Percentiles rank a stretch among this genome's conserved stretches.
Evolutionary conservation across 37 sponge, comb jelly and placozoan genomes (phyloP).

Genomic region (Dysidea cf. avara): DNA sequence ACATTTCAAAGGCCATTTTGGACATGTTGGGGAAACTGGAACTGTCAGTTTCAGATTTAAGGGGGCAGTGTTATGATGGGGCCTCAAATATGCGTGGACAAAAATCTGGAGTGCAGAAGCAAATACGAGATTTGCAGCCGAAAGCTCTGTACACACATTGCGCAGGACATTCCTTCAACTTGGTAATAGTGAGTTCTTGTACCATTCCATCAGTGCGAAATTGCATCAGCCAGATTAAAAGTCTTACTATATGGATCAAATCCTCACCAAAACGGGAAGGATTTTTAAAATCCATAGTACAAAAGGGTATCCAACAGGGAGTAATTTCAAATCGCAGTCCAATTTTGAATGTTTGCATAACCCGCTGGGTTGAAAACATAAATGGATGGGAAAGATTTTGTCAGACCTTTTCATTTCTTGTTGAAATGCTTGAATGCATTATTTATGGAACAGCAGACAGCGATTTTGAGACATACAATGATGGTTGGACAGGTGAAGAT

Average conservation of each 20-base stretch:
- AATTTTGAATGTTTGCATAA: constrained; percentile 55
- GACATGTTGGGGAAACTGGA: constrained; percentile 24
- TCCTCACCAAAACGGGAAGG: constrained; percentile 50
- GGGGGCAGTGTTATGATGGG: constrained; percentile 69
- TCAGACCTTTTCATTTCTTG: constrained; percentile 40
- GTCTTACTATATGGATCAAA: constrained; percentile 48
- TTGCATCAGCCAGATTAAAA: constrained; percentile 45
- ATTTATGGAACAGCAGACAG: constrained; percentile 33
- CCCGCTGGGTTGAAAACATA: constrained; percentile 68
- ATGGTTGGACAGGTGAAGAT: constrained; percentile 43
- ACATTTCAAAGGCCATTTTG: constrained; percentile 55
- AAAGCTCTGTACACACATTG: constrained; percentile 57
- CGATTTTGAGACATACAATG: constrained; percentile 43
- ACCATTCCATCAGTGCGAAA: constrained; percentile 19
- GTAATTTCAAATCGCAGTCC: constrained; percentile 26
- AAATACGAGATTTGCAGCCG: constrained; percentile 50
- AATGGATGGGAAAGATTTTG: constrained; percentile 61
- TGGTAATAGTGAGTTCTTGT: constrained; percentile 52
- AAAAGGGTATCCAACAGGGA: background rate
- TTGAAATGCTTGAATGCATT: constrained; percentile 54
- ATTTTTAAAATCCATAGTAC: constrained; percentile 28
- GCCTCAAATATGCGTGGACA: constrained; percentile 68
- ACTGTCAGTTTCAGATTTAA: constrained; percentile 42
- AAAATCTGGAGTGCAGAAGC: constrained; percentile 60
- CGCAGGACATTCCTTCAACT: constrained; percentile 60